These are phyloP conservation scores for Coluber constrictor DNA, from an alignment of 2,797 vertebrate genomes.

Conservation along the genomic window DNA sequence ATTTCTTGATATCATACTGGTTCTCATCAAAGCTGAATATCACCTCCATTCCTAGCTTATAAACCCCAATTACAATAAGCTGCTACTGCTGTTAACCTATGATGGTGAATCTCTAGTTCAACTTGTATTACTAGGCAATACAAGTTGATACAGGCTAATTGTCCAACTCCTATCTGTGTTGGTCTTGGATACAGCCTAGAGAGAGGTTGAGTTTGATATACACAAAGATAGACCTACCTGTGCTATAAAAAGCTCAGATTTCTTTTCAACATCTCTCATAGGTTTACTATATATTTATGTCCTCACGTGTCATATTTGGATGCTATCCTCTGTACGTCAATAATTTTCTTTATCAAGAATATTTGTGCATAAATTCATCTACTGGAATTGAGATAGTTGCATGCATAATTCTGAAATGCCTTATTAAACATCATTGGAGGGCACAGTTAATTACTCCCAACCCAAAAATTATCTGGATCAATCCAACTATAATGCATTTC, in stretches of 20 bases:
- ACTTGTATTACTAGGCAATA: not conserved
- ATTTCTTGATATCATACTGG: conserved; percentile 33
- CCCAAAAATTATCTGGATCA: not conserved
- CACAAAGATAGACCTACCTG: not conserved
- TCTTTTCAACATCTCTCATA: not conserved
- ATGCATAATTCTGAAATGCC: not conserved
- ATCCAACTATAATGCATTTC: not conserved
- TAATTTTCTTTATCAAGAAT: not conserved
- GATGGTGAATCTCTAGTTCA: not conserved
- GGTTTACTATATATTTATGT: not conserved
- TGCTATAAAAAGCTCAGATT: not conserved
- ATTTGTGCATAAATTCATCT: not conserved
- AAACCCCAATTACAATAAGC: not conserved
- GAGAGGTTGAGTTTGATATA: not conserved
- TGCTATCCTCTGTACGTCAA: not conserved
- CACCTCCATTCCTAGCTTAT: not conserved
- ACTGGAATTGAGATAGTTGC: not conserved
- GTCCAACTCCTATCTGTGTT: not conserved
- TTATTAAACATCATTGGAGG: not conserved
- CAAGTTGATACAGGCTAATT: not conserved
- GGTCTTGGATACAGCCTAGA: not conserved
- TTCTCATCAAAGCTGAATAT: conserved; percentile 34
- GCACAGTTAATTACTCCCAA: not conserved
- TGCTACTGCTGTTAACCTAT: not conserved
- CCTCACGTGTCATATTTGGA: not conserved